Evolutionary conservation across 1,140 invertebrate genomes (phyloP).

Genomic region (Saccostrea echinata): DNA sequence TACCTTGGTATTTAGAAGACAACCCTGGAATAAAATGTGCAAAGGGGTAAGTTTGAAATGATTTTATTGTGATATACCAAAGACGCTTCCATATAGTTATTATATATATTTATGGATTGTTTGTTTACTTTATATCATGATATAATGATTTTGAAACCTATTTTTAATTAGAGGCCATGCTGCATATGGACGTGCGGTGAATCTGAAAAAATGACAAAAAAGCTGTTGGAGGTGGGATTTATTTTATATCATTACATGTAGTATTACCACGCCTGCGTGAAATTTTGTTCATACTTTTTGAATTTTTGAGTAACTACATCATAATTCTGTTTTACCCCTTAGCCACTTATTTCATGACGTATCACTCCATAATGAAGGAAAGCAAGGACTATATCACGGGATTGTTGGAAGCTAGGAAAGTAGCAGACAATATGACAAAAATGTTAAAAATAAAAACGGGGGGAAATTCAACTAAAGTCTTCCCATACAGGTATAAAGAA

Average conservation of each 20-base stretch:
- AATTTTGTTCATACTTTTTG: neutral
- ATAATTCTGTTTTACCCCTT: constrained; percentile 9
- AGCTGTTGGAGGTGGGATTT: constrained; percentile 72
- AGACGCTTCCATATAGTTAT: neutral
- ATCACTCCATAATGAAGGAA: constrained; percentile 89
- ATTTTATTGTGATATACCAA: neutral
- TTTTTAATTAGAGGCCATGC: constrained; percentile 81
- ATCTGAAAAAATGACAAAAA: constrained; percentile 74
- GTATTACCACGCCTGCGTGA: neutral
- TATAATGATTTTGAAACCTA: neutral
- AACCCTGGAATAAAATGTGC: constrained; percentile 88
- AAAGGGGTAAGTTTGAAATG: constrained; percentile 86
- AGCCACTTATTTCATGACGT: constrained; percentile 93
- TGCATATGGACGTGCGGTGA: constrained; percentile 80
- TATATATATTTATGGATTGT: no score
- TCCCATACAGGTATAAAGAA: constrained; percentile 89
- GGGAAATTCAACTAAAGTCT: constrained; percentile 81
- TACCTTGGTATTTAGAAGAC: constrained; percentile 90
- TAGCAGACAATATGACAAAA: constrained; percentile 88
- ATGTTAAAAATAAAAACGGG: constrained; percentile 82
- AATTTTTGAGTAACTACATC: neutral
- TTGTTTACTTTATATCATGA: no score
- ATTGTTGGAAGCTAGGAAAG: constrained; percentile 86
- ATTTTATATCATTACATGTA: neutral
- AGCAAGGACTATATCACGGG: constrained; percentile 91